Conservation (phyloP, 2,797 vertebrate genomes). For the Spheniscus humboldti region DNA sequence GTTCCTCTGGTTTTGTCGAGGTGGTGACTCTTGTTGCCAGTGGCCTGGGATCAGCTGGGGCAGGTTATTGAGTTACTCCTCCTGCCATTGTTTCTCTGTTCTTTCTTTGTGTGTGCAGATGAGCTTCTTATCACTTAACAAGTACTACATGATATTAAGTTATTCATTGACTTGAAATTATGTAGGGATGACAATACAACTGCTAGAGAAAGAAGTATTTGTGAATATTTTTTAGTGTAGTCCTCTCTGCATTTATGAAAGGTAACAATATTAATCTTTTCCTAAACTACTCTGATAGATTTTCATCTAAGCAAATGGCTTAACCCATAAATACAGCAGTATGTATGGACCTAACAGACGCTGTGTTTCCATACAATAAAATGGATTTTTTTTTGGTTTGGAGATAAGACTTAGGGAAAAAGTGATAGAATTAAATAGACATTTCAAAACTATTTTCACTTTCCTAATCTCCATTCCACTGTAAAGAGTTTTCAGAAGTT, state of each 20-base stretch:
- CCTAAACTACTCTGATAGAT: not conserved
- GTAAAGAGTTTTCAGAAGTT: constrained; percentile 37
- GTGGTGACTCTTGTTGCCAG: not conserved
- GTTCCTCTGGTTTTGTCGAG: not conserved
- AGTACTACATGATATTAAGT: not conserved
- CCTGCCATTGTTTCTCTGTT: not conserved
- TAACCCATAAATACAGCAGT: not conserved
- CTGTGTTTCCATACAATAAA: not conserved
- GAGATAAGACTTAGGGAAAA: not conserved
- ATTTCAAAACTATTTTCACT: not conserved
- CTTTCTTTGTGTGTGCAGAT: not conserved
- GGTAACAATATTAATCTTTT: not conserved
- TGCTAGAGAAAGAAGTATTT: not conserved
- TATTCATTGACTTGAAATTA: not conserved
- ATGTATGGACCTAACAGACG: not conserved
- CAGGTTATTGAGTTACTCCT: not conserved
- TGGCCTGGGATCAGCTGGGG: not conserved
- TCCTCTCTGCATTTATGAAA: not conserved
- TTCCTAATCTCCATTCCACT: not conserved
- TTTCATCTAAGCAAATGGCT: not conserved
- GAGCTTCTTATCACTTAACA: not conserved
- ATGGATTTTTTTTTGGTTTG: not conserved
- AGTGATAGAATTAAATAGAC: not conserved
- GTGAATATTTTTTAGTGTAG: not conserved
- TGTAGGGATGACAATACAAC: not conserved